phyloP scores from a whole-genome alignment of 2,888 invertebrate genomes.

The Chloroclysta siterata region DNA sequence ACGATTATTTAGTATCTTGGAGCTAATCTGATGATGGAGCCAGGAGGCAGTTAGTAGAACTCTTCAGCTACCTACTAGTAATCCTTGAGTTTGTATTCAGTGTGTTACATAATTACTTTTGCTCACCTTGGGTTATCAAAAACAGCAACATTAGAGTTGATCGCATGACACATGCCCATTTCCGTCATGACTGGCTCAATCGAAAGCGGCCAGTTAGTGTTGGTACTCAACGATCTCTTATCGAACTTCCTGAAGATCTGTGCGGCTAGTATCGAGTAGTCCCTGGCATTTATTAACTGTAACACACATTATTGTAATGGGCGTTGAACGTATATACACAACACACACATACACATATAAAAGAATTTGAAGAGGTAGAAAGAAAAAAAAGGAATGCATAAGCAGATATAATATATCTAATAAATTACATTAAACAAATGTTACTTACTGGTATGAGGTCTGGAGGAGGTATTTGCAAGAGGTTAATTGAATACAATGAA shows the following conservation, averaged over 20 bases:
- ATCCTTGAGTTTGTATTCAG: too few species aligned
- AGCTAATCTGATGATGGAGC: too few species aligned
- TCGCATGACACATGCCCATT: constrained; percentile 88
- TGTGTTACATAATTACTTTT: too few species aligned
- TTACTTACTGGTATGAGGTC: constrained; percentile 53
- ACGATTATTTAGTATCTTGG: too few species aligned
- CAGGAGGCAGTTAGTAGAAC: too few species aligned
- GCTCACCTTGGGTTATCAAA: constrained; percentile 81
- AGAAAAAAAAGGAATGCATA: too few species aligned
- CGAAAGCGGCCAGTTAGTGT: constrained; percentile 66
- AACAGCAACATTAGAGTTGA: constrained; percentile 87
- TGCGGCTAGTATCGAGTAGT: constrained; percentile 62
- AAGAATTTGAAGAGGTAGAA: too few species aligned
- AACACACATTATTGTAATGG: constrained; percentile 10
- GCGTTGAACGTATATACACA: too few species aligned
- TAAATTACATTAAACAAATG: too few species aligned
- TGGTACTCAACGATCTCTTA: constrained; percentile 57
- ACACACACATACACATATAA: too few species aligned
- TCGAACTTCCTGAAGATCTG: constrained; percentile 59
- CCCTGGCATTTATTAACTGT: constrained; percentile 61
- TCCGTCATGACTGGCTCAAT: constrained; percentile 86
- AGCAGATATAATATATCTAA: too few species aligned
- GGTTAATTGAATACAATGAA: constrained; percentile 55
- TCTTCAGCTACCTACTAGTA: too few species aligned
- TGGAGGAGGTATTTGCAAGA: constrained; percentile 51